Base-by-base conservation (phyloP, 2,797 vertebrate species). In the Tokudaia muenninki region DNA sequence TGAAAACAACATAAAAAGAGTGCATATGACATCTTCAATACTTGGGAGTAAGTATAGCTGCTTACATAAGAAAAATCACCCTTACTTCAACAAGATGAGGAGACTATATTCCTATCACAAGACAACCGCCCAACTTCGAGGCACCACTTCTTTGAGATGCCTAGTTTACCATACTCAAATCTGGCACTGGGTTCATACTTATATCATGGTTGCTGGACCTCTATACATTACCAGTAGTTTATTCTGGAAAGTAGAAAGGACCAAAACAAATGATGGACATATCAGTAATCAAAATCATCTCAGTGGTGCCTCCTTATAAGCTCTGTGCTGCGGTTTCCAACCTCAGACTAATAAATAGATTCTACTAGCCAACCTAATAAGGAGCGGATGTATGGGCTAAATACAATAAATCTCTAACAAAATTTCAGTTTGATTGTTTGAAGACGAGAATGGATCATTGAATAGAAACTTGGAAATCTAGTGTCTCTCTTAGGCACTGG, bases 11-110 rank as follows among this genome's bases (percentile, higher is more conserved):
- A 59, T 67, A 13, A 34, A 24, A 6, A 11, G 17, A 31, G 2
- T 80, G 34, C 86, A 80, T 91, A 52, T 55, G 57, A 55, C 37
- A 13, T 93, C 44, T 95, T 94, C 55, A 83, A 67, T 26, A 65
- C n/a, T 74, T 75, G 72, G 19, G 31, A 14, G 12, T 90, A 80
- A 55, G 8, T 44, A 34, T 31, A 92, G 21, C 16, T 94, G n/a
- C 26, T 67, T 94, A 52, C 61, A 16, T 84, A 83, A 63, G 2
- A 79, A 90, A 93, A 55, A 44, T 50, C 80, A 86, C 19, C n/a
- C 55, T 65, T 26, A 17, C 17, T 87, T 95, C 92, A 84, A 34
- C 10, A 78, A 78, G 63, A 61, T 22, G 9, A 12, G 19, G 4
- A 37, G 41, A 81, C 44, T 61, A 9, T 37, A 94, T 93, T 92